Evolutionary conservation across 2,113 vertebrate genomes (phyloP).

Genomic region (Charina bottae): DNA sequence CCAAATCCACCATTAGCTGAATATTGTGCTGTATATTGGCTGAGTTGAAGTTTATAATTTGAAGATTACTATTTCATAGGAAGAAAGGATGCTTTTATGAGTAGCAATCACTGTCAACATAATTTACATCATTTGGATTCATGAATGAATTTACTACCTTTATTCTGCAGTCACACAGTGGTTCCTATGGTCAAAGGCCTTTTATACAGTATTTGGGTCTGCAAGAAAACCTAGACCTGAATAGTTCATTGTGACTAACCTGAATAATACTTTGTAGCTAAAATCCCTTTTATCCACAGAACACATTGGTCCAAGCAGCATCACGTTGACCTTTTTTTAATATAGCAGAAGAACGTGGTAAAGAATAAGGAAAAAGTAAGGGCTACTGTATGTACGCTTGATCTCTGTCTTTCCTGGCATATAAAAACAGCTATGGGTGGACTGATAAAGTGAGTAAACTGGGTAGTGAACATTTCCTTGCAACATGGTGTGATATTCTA

Average conservation of each 20-base stretch:
- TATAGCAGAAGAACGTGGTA: background rate
- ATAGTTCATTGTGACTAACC: background rate
- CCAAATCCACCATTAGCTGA: constrained; percentile 6
- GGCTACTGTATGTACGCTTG: background rate
- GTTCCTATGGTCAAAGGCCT: background rate
- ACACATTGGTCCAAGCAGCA: background rate
- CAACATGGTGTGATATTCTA: background rate
- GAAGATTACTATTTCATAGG: constrained; percentile 11
- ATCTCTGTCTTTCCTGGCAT: background rate
- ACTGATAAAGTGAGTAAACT: background rate
- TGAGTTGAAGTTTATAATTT: constrained; percentile 16
- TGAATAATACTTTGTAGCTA: background rate
- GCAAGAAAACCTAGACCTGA: background rate
- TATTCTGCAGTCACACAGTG: background rate
- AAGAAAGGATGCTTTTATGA: constrained; percentile 12
- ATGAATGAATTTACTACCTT: background rate
- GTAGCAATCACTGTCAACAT: background rate
- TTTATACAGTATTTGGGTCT: background rate
- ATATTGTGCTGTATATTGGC: constrained; percentile 16
- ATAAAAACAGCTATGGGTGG: background rate
- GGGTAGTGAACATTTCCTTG: background rate
- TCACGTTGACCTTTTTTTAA: background rate
- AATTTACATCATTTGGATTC: background rate
- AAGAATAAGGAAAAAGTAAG: background rate
- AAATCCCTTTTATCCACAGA: background rate